A percentile compares a stretch with the other conserved stretches of the same genome.
Evolutionary conservation across 2,113 vertebrate species (phyloP).

Genomic region (Rhabdomys dilectus): DNA sequence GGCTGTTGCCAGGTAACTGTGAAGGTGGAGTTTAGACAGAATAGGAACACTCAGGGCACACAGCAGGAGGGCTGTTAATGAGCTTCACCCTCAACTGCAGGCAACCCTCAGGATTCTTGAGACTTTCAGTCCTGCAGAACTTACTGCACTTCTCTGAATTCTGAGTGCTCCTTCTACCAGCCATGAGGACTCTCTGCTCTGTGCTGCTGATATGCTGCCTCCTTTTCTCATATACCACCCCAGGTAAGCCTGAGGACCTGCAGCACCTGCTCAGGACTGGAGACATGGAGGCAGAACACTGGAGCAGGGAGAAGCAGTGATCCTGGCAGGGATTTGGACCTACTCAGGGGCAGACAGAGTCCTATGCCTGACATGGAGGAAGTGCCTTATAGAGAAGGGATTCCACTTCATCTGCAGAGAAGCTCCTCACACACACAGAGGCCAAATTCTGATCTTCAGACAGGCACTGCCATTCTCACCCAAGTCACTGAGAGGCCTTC

Average conservation of each 20-base stretch:
- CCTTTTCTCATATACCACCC: neutral
- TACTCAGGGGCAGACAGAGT: too few species aligned
- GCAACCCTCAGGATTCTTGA: neutral
- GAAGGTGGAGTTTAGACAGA: too few species aligned
- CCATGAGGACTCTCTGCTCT: neutral
- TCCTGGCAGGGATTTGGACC: too few species aligned
- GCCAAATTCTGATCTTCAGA: neutral
- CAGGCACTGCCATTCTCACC: neutral
- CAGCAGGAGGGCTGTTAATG: neutral
- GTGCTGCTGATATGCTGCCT: conserved; percentile 31
- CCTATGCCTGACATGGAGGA: too few species aligned
- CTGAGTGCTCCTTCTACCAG: accelerated
- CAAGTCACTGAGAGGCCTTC: too few species aligned
- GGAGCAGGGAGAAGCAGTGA: too few species aligned
- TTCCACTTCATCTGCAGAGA: neutral
- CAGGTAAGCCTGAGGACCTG: conserved; percentile 13
- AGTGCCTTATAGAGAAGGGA: too few species aligned
- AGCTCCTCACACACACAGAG: neutral
- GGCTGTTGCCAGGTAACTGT: too few species aligned
- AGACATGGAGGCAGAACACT: too few species aligned
- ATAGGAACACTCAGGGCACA: too few species aligned
- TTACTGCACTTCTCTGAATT: neutral
- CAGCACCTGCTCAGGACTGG: accelerated
- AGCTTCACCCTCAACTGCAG: neutral
- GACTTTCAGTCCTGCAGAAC: neutral